These are phyloP conservation scores for Lepidurus apus DNA, from an alignment of 1,140 invertebrate species.

Conservation along the genomic window DNA sequence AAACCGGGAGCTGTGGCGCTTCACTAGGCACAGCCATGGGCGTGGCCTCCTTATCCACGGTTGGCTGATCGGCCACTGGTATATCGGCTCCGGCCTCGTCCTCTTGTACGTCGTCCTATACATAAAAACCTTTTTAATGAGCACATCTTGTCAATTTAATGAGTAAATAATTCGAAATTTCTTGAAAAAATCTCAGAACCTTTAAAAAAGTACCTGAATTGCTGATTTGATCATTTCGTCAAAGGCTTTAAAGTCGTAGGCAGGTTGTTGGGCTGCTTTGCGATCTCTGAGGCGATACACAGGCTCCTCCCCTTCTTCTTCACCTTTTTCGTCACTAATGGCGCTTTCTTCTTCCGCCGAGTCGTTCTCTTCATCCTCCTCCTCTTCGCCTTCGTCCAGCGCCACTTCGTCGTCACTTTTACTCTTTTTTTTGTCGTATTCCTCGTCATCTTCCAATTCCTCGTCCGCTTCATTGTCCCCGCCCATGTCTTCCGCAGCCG, in stretches of 20 bases:
- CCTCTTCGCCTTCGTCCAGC: slow-evolving; percentile 33
- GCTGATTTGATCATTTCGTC: slow-evolving; percentile 38
- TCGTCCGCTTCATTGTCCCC: slow-evolving; percentile 30
- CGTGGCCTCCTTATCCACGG: slow-evolving; percentile 47
- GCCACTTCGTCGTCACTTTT: slow-evolving; percentile 32
- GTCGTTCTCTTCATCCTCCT: slow-evolving; percentile 38
- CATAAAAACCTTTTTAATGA: not conserved
- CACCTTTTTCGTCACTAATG: slow-evolving; percentile 27
- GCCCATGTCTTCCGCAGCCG: slow-evolving; percentile 45
- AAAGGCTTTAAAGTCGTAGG: slow-evolving; percentile 36
- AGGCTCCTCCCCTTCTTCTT: slow-evolving; percentile 40
- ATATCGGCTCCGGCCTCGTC: slow-evolving; percentile 44
- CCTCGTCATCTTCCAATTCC: slow-evolving; percentile 34
- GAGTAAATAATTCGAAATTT: no score
- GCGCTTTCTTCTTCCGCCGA: slow-evolving; percentile 36
- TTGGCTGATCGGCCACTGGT: slow-evolving; percentile 42
- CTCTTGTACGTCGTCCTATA: slow-evolving; percentile 41
- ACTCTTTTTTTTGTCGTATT: slow-evolving; percentile 36
- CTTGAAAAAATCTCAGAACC: no score
- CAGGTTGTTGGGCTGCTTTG: slow-evolving; percentile 31
- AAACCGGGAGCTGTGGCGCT: slow-evolving; percentile 36
- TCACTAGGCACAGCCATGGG: slow-evolving; percentile 45
- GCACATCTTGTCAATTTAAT: not conserved
- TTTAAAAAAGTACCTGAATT: slow-evolving; percentile 26
- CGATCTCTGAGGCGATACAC: slow-evolving; percentile 27